These are phyloP conservation scores for Charanyca ferruginea DNA, from an alignment of 2,888 invertebrate species.

Conservation along the genomic window DNA sequence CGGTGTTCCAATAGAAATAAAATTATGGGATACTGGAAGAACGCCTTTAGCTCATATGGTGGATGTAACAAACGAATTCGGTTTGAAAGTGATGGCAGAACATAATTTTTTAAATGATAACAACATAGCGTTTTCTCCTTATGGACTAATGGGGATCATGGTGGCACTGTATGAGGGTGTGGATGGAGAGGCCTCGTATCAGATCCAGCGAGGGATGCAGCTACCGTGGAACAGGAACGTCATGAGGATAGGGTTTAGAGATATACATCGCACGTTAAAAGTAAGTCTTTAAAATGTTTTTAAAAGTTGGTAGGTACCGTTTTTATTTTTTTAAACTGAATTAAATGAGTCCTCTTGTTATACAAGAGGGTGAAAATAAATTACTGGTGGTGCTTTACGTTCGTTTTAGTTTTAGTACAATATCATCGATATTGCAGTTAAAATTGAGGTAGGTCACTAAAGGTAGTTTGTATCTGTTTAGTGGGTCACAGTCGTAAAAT, in stretches of 20 bases:
- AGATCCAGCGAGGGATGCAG: conserved; percentile 93
- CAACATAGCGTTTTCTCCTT: conserved; percentile 96
- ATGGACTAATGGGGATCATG: conserved; percentile 95
- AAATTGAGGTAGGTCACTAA: neutral
- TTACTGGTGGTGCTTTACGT: no score
- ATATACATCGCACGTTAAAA: conserved; percentile 95
- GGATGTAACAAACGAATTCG: conserved; percentile 94
- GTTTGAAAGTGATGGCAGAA: conserved; percentile 93
- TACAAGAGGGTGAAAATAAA: no score
- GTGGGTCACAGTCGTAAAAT: neutral
- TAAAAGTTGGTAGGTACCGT: no score
- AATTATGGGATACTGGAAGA: conserved; percentile 84
- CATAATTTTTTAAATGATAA: conserved; percentile 94
- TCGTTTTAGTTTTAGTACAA: neutral
- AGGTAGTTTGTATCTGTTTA: neutral
- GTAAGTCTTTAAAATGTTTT: conserved; percentile 86
- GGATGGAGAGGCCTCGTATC: conserved; percentile 93
- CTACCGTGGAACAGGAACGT: conserved; percentile 94
- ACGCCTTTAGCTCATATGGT: conserved; percentile 94
- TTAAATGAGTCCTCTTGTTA: no score
- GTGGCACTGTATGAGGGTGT: conserved; percentile 95
- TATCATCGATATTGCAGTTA: neutral
- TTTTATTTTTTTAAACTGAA: no score
- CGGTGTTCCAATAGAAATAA: conserved; percentile 86
- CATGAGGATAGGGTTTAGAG: conserved; percentile 95